Percentiles rank a stretch among this genome's conserved stretches.
Conservation (phyloP, 2,888 invertebrate genomes). For the Diarsia mendica region DNA sequence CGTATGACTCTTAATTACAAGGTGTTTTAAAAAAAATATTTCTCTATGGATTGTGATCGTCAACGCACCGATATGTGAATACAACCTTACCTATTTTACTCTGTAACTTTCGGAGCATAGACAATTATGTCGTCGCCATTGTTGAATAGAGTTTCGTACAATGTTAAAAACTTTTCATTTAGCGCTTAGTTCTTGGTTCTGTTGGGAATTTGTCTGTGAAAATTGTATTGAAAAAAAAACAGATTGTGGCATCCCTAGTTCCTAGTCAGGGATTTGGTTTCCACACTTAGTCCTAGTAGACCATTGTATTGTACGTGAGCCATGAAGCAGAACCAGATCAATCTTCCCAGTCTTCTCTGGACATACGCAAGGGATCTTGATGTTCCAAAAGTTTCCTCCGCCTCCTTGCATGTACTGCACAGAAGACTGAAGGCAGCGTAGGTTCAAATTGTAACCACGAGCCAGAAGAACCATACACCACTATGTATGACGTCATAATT, state of each 20-base stretch:
- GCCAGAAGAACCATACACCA: background rate
- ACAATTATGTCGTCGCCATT: background rate
- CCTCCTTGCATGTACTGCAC: too few relatives aligned
- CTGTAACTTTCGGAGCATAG: constrained; percentile 16
- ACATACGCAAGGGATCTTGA: too few relatives aligned
- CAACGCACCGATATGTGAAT: constrained; percentile 53
- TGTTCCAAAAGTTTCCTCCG: too few relatives aligned
- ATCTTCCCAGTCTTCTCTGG: too few relatives aligned
- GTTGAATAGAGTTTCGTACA: background rate
- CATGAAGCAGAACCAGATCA: too few relatives aligned
- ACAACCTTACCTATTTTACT: constrained; percentile 22
- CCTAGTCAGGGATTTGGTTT: too few relatives aligned
- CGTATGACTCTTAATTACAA: constrained; percentile 53
- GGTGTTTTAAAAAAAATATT: constrained; percentile 52
- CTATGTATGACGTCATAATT: background rate
- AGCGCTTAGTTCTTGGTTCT: background rate
- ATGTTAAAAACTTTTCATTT: background rate
- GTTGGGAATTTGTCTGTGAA: background rate
- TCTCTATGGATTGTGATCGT: constrained; percentile 55
- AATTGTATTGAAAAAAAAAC: too few relatives aligned
- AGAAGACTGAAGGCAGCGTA: too few relatives aligned
- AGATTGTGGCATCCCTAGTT: too few relatives aligned
- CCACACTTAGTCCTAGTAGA: too few relatives aligned
- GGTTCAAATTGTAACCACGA: too few relatives aligned
- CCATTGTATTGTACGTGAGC: too few relatives aligned